A percentile compares a stretch with the other conserved stretches of the same genome.
phyloP scores from a whole-genome alignment of 2,888 invertebrate genomes.

The Polydesmus complanatus region DNA sequence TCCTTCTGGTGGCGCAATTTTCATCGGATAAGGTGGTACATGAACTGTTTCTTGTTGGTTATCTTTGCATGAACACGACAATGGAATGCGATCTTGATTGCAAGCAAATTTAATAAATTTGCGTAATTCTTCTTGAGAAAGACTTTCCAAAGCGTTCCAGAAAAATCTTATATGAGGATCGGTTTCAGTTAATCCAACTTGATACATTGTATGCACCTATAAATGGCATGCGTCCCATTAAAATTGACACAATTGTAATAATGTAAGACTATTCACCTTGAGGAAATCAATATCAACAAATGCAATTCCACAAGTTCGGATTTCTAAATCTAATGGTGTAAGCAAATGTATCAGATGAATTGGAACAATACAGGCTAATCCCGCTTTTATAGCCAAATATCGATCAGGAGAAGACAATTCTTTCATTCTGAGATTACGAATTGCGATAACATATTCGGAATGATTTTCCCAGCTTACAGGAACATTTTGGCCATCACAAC shows the following conservation, averaged over 20 bases:
- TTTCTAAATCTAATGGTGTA: conserved; percentile 28
- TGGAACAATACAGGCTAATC: conserved; percentile 29
- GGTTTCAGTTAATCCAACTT: conserved; percentile 31
- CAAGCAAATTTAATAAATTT: conserved; percentile 33
- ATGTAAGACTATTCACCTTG: conserved; percentile 26
- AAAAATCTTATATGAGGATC: conserved; percentile 31
- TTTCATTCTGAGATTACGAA: conserved; percentile 24
- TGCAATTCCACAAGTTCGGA: conserved; percentile 29
- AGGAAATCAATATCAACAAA: conserved; percentile 29
- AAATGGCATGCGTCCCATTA: conserved; percentile 1
- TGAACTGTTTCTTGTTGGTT: conserved; percentile 29
- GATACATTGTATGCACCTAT: conserved; percentile 33
- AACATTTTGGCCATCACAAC: conserved; percentile 25
- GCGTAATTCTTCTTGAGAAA: conserved; percentile 29
- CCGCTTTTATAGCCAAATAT: conserved; percentile 22
- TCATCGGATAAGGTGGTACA: conserved; percentile 34
- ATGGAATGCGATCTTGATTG: conserved; percentile 33
- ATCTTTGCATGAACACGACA: conserved; percentile 29
- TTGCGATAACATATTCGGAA: conserved; percentile 28
- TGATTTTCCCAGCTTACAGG: conserved; percentile 28
- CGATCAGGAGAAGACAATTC: conserved; percentile 26
- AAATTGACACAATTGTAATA: background rate
- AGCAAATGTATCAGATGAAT: conserved; percentile 23
- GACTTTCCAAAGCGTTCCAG: conserved; percentile 29
- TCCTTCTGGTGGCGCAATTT: conserved; percentile 33